Percentiles rank a stretch among this genome's conserved stretches.
Conservation (phyloP, 64 coral and sea anemone genomes). For the Acropora yongei region DNA sequence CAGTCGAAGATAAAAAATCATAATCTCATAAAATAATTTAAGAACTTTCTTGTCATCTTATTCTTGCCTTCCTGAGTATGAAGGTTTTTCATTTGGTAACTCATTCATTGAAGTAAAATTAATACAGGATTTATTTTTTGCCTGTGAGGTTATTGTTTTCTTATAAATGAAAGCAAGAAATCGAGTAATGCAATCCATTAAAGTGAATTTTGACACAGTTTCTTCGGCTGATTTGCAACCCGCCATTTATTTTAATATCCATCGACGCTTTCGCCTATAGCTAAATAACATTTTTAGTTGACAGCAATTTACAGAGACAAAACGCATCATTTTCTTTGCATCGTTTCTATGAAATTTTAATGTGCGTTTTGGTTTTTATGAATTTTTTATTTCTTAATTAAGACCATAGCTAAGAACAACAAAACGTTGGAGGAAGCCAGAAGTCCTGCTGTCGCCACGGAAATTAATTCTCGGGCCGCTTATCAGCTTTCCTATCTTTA, state of each 20-base stretch:
- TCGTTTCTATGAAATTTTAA: conserved; percentile 4
- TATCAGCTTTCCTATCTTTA: too few species aligned
- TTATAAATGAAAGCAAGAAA: too few species aligned
- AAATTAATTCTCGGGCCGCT: too few species aligned
- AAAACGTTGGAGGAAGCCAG: too few species aligned
- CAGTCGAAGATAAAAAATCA: too few species aligned
- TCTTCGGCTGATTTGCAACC: background rate
- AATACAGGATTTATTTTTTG: background rate
- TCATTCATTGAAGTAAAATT: conserved; percentile 1
- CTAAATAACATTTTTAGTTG: background rate
- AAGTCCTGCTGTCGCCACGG: too few species aligned
- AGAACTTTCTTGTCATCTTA: background rate
- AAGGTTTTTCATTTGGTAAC: background rate
- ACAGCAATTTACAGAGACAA: background rate
- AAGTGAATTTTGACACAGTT: background rate
- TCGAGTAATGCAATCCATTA: too few species aligned
- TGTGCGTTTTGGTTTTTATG: background rate
- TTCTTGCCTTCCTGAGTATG: background rate
- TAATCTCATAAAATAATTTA: too few species aligned
- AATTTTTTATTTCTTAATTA: background rate
- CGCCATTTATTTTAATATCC: background rate
- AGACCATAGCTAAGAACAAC: too few species aligned
- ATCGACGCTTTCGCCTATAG: too few species aligned
- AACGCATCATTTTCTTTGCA: background rate
- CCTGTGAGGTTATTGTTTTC: background rate